A percentile compares a stretch with the other conserved stretches of the same genome.
Evolutionary conservation across 2,113 vertebrate species (phyloP).

Genomic region (Pteropus alecto): DNA sequence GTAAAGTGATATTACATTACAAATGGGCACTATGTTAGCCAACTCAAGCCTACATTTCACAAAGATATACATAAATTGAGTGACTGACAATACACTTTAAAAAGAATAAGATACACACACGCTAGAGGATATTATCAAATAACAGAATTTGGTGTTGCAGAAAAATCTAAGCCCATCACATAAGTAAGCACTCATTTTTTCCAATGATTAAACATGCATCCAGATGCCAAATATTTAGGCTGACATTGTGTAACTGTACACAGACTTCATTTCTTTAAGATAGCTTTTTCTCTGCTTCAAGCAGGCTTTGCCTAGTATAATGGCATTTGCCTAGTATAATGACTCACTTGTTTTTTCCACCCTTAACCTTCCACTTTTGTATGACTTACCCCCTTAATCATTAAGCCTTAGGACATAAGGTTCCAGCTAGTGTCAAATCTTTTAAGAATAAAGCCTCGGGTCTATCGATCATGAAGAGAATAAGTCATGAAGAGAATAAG

Average conservation of each 20-base stretch:
- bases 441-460: too few species aligned
- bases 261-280: too few species aligned
- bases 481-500: too few species aligned
- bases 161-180: not conserved
- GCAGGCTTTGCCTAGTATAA: too few species aligned
- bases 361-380: too few species aligned
- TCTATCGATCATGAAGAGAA: too few species aligned
- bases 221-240: not conserved
- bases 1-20: not conserved
- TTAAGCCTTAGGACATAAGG: too few species aligned
- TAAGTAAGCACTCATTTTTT: not conserved
- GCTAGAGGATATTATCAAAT: not conserved
- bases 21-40: not conserved
- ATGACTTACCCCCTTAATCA: too few species aligned
- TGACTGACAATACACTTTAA: not conserved
- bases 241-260: not conserved
- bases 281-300: too few species aligned
- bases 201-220: not conserved
- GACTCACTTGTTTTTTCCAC: too few species aligned
- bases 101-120: not conserved
- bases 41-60: not conserved
- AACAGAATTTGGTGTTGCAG: not conserved
- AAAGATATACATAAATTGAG: not conserved
- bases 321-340: too few species aligned
- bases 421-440: too few species aligned